phyloP scores from a whole-genome alignment of 2,888 invertebrate species.

The Trimorus sp. region DNA sequence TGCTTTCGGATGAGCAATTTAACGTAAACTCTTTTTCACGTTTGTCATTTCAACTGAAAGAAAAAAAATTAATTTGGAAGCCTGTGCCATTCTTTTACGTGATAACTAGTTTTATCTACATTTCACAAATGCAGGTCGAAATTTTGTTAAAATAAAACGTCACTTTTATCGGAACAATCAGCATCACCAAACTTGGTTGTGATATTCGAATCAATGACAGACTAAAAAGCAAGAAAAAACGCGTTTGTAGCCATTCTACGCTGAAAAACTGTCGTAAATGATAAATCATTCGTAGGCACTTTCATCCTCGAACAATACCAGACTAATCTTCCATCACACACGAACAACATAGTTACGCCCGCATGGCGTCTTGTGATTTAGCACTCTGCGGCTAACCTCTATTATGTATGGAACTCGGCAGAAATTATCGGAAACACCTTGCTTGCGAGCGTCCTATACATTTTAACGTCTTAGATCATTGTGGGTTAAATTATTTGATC shows the following conservation, averaged over 20 bases:
- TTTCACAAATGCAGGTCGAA: no score
- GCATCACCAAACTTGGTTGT: slow-evolving; percentile 5
- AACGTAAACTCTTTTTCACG: no score
- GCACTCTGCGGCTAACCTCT: slow-evolving; percentile 81
- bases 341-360: slow-evolving; percentile 81
- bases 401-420: slow-evolving; percentile 80
- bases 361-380: slow-evolving; percentile 81
- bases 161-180: background rate
- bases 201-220: slow-evolving; percentile 50
- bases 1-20: no score
- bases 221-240: slow-evolving; percentile 18
- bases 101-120: no score
- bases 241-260: slow-evolving; percentile 7
- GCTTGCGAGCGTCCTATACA: slow-evolving; percentile 68
- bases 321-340: slow-evolving; percentile 81
- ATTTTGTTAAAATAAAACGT: background rate
- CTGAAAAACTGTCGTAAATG: slow-evolving; percentile 72
- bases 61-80: no score
- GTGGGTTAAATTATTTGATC: slow-evolving; percentile 56
- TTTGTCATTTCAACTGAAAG: no score
- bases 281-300: slow-evolving; percentile 76
- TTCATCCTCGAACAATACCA: slow-evolving; percentile 80
- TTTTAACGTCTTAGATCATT: slow-evolving; percentile 45
- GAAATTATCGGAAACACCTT: slow-evolving; percentile 80
- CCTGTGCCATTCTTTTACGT: no score